Conservation (phyloP, 2,888 invertebrate species). For the Cylindroiulus punctatus region DNA sequence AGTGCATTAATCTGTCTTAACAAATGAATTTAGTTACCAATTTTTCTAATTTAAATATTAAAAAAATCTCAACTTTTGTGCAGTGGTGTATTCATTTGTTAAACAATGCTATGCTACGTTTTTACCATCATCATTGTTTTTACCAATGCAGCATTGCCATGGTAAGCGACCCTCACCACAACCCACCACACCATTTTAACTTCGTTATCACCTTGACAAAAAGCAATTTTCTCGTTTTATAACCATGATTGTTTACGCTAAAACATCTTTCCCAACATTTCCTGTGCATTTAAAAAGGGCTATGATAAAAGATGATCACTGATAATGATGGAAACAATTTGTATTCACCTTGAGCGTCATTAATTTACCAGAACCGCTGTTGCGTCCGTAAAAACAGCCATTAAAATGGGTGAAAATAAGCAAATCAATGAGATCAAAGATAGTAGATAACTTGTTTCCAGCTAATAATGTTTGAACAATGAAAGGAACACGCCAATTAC, state of each 20-base stretch:
- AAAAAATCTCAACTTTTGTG: too few relatives aligned
- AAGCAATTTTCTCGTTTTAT: slow-evolving; percentile 22
- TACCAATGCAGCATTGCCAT: too few relatives aligned
- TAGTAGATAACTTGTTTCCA: too few relatives aligned
- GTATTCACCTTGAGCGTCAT: background rate
- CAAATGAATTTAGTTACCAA: too few relatives aligned
- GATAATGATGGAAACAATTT: background rate
- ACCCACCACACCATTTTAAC: background rate
- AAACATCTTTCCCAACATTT: slow-evolving; percentile 45
- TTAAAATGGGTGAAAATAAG: background rate
- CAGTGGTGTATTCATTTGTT: too few relatives aligned
- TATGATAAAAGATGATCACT: slow-evolving; percentile 17
- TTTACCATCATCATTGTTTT: too few relatives aligned
- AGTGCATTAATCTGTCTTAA: too few relatives aligned
- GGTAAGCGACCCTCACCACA: background rate
- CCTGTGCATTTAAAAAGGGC: slow-evolving; percentile 3
- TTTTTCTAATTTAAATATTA: too few relatives aligned
- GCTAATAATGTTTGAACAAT: too few relatives aligned
- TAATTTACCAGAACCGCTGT: background rate
- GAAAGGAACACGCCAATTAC: too few relatives aligned
- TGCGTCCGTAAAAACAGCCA: background rate
- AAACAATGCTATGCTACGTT: too few relatives aligned
- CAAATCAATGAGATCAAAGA: too few relatives aligned
- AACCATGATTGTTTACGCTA: slow-evolving; percentile 15
- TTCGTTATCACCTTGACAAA: background rate